Base-by-base conservation (phyloP, 1,140 invertebrate species). In the Scaptomyza montana region DNA sequence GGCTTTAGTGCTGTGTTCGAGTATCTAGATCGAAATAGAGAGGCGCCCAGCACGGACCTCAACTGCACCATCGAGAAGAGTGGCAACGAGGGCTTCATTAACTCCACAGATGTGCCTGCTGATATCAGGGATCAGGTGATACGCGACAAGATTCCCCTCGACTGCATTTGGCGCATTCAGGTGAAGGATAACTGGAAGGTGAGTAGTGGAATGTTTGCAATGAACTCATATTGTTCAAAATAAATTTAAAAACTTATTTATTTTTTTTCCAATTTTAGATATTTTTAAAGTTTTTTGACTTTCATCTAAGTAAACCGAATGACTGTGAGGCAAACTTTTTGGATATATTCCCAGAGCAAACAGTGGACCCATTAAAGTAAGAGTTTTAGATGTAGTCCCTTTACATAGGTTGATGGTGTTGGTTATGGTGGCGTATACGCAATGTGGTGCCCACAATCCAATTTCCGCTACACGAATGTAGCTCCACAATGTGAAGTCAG, bases 281-380 rank as follows among this genome's bases (percentile, higher is more conserved):
- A 74, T 95, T 95, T 80, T 91, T 97, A 50, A 93, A 94, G 49
- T 97, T 97, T 87, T 91, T 94, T 30, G 80, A 92, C 36, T 97
- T 97, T 87, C 92, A 93, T 41, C 92, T 97, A 70, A 93, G 93
- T 45, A 94, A 94, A 77, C 96, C 96, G 1, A 97, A 97, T 90
- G 96, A 97, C 77, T 97, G 96, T 78, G 95, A 96, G n/a, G 93
- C 93, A 10, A 97, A 97, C 92, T 97, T 96, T 85, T 93, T 97
- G 45, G 95, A 97, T 89, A 93, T 97, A 49, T 96, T 97, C 90
- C 94, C 94, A 5, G 93, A 94, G 61, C 92, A 93, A 59, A 95
- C 95, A 25, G 94, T 96, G 74, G 92, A 96, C 73, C 92, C 93
- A 46, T 93, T 94, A 45, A 92, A 92, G 87, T 92, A 89, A 80